Percentiles rank a stretch among this genome's conserved stretches.
Evolutionary conservation across 2,888 invertebrate species (phyloP).

Genomic region (Cheilosia vulpina): DNA sequence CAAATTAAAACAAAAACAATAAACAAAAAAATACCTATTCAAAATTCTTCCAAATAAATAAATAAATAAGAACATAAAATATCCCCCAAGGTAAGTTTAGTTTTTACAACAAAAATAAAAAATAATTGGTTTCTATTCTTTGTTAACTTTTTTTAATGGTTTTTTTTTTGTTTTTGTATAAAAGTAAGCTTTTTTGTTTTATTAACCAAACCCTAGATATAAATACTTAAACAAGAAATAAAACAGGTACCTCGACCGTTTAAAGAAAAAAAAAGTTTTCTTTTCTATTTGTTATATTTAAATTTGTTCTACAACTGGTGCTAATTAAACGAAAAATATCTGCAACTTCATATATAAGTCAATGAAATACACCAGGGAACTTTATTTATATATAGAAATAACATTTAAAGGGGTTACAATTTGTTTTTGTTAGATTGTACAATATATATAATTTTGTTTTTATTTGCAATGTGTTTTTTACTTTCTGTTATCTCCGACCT

Average conservation of each 20-base stretch:
- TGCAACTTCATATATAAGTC: constrained; percentile 4
- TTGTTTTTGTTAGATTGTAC: constrained; percentile 55
- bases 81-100: constrained; percentile 81
- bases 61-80: constrained; percentile 76
- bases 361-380: constrained; percentile 43
- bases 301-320: constrained; percentile 44
- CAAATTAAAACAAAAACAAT: constrained; percentile 38
- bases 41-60: constrained; percentile 73
- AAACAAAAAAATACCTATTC: constrained; percentile 41
- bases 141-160: constrained; percentile 72
- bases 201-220: constrained; percentile 62
- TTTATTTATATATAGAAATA: constrained; percentile 37
- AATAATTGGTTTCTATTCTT: constrained; percentile 78
- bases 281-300: constrained; percentile 22
- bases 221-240: constrained; percentile 44
- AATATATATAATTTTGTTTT: constrained; percentile 72
- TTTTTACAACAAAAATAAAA: constrained; percentile 77
- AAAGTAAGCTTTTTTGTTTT: constrained; percentile 68
- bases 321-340: constrained; percentile 20
- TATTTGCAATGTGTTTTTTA: constrained; percentile 67
- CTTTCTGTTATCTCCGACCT: constrained; percentile 1
- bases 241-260: constrained; percentile 77
- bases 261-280: constrained; percentile 32
- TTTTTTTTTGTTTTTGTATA: constrained; percentile 72
- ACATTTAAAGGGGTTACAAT: constrained; percentile 49